Percentiles rank a stretch among this genome's conserved stretches.
These are phyloP conservation scores for Polypedilum pembai DNA, from an alignment of 1,140 invertebrate genomes.

Conservation along the genomic window DNA sequence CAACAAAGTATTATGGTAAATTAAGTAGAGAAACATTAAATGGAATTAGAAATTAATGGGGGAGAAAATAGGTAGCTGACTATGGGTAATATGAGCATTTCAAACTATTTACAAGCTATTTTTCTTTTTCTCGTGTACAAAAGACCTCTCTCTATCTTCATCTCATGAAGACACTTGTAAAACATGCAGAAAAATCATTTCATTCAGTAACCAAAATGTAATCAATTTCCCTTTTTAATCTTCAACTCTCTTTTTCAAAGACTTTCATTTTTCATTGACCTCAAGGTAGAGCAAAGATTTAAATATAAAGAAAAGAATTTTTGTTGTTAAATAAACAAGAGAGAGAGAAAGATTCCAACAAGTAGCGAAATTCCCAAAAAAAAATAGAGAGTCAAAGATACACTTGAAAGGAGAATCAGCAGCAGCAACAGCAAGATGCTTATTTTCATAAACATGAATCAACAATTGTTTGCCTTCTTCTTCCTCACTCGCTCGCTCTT, in stretches of 20 bases:
- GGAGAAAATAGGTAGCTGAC: background rate
- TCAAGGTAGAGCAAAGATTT: background rate
- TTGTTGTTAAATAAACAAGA: background rate
- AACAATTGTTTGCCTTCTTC: conserved; percentile 8
- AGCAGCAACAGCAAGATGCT: background rate
- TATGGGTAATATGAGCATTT: background rate
- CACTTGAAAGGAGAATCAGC: background rate
- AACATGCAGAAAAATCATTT: no score
- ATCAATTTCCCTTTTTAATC: background rate
- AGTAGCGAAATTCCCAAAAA: conserved; percentile 12
- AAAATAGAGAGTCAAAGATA: background rate
- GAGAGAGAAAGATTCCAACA: background rate
- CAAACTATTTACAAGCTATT: no score
- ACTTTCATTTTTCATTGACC: conserved; percentile 4
- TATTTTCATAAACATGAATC: background rate
- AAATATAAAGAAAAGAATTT: no score
- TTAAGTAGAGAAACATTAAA: background rate
- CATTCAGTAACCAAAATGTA: background rate
- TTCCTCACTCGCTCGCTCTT: no score
- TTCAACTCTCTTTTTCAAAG: no score
- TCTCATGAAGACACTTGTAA: no score
- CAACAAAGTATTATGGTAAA: background rate
- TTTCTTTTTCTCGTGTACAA: no score
- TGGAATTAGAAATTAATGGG: conserved; percentile 17
- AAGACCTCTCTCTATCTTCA: no score